Evolutionary conservation across 2,797 vertebrate species (phyloP).

Genomic region (Lagorchestes hirsutus): DNA sequence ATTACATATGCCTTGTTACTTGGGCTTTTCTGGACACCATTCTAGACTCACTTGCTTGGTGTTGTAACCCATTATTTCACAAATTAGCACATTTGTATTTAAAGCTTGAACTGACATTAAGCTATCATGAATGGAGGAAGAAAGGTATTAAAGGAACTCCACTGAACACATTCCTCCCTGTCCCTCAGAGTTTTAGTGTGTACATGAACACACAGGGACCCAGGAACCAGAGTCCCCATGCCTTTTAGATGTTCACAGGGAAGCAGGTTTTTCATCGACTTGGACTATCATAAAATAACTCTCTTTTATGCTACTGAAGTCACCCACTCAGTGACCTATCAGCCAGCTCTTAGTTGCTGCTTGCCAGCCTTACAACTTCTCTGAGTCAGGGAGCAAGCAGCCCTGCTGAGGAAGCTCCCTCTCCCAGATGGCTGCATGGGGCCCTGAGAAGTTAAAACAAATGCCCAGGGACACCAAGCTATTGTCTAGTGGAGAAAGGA

Average conservation of each 20-base stretch:
- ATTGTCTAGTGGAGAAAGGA: neutral
- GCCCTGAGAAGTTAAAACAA: no score
- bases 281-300: neutral
- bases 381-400: neutral
- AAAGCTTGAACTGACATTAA: neutral
- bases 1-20: neutral
- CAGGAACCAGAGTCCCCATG: neutral
- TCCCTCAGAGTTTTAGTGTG: neutral
- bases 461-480: neutral
- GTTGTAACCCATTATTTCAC: conserved; percentile 1
- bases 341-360: neutral
- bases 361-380: neutral
- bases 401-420: neutral
- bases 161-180: neutral
- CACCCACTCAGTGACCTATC: neutral
- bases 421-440: neutral
- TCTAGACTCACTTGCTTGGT: conserved; percentile 2
- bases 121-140: neutral
- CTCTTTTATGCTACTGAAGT: neutral
- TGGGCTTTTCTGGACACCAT: conserved; percentile 14
- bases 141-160: conserved; percentile 1
- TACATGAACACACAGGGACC: neutral
- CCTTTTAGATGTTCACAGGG: neutral
- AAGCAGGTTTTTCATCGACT: neutral
- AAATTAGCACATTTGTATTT: neutral